Evolutionary conservation across 2,888 invertebrate species (phyloP).

Genomic region (Drosophila longiperda): DNA sequence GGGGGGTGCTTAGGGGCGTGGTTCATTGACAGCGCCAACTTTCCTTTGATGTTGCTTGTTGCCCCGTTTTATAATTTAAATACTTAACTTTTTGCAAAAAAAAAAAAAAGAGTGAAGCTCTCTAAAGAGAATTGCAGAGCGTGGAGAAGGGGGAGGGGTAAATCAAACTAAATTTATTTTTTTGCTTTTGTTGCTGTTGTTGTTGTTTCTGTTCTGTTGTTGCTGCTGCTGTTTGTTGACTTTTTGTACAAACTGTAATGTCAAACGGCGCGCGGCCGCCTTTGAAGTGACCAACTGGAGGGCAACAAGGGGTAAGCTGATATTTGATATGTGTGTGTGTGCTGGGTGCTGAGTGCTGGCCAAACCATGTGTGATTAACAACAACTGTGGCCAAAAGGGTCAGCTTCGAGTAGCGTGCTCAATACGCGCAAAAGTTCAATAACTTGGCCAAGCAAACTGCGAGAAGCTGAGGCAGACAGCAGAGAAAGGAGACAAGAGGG

Average conservation of each 20-base stretch:
- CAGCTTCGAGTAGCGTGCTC: constrained; percentile 8
- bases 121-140: constrained; percentile 32
- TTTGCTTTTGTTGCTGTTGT: constrained; percentile 38
- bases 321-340: constrained; percentile 65
- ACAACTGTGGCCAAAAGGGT: constrained; percentile 49
- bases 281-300: constrained; percentile 48
- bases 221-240: constrained; percentile 23
- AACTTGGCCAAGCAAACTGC: constrained; percentile 41
- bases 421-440: constrained; percentile 49
- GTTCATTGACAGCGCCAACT: constrained; percentile 72
- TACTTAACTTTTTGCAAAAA: constrained; percentile 54
- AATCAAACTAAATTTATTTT: constrained; percentile 63
- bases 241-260: constrained; percentile 43
- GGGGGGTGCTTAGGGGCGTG: constrained; percentile 7
- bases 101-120: constrained; percentile 30
- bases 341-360: constrained; percentile 23
- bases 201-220: constrained; percentile 17
- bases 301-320: constrained; percentile 29
- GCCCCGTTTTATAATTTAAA: constrained; percentile 75
- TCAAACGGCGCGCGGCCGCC: constrained; percentile 53
- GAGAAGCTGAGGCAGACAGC: constrained; percentile 6
- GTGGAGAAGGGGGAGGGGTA: constrained; percentile 22
- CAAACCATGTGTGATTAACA: constrained; percentile 74
- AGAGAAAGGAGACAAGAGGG: not conserved
- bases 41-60: constrained; percentile 64